Base-by-base conservation (phyloP, 2,888 invertebrate species). In the Flexamia atlantica region DNA sequence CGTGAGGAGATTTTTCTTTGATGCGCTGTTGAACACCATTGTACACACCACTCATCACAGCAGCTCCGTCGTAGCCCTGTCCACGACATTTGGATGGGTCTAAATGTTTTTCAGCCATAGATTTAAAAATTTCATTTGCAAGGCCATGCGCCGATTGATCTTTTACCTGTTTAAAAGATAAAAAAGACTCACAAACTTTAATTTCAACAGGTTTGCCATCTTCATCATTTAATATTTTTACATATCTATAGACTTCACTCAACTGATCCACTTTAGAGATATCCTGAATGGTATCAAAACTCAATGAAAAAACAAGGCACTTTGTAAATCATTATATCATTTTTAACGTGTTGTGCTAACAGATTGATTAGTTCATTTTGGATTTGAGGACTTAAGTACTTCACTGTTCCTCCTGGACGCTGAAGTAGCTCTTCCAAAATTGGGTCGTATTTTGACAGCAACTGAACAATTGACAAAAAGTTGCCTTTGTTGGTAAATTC, bases 31-130 rank as follows among this genome's bases (percentile, higher is more conserved):
- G 74, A 14, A 72, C 74, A 36, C 36, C 14, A 72, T 28, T 72
- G 28, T 72, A 72, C 17, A 72, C 74, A 32, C 36, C 32, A 32
- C 84, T 85, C 87, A 86, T 86, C 50, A 86, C 85, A 57, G 60
- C 64, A n/a, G 84, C 85, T 85, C 83, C 86, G 84, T 87, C 85
- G 80, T 87, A 86, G 40, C 86, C 87, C 82, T 86, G 87, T 10
- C 76, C 70, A 32, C 74, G 74, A 28, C 36, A 72, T 72, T 72
- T n/a, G 7, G 74, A 36, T 9, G 36, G 36, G 9, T 36, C 36
- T 36, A 36, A 36, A 36, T 36, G 5, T 36, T 36, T 36, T 9
- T 36, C 28, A 7, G n/a, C 64, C 64, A 72, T n/a, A 3, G 20
- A 17, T 36, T 9, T 72, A 10, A 72, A 36, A 10, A 72, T 72